These are phyloP conservation scores for Pipistrellus kuhlii DNA, from an alignment of 2,797 vertebrate genomes.

Conservation along the genomic window DNA sequence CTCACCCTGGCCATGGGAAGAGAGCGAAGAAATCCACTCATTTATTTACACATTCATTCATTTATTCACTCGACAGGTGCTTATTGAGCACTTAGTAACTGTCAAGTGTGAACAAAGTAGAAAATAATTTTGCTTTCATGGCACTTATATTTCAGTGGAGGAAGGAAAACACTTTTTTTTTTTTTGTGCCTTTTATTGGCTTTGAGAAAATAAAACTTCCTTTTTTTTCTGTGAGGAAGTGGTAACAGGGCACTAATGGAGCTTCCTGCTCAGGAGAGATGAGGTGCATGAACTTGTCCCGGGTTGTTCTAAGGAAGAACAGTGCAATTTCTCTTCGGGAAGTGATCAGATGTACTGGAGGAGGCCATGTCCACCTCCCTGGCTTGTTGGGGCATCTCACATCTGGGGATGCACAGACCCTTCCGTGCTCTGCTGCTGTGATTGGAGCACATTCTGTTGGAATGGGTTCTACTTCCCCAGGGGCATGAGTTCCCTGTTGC, in stretches of 20 bases:
- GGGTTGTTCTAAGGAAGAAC: no score
- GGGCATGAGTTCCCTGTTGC: rapidly evolving
- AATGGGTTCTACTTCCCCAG: background rate
- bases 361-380: rapidly evolving
- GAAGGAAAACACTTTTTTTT: background rate
- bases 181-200: background rate
- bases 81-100: background rate
- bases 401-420: rapidly evolving
- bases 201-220: background rate
- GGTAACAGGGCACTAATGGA: background rate
- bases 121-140: background rate
- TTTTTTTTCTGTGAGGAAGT: background rate
- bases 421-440: background rate
- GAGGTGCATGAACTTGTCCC: rapidly evolving
- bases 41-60: background rate
- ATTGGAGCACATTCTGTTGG: rapidly evolving
- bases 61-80: background rate
- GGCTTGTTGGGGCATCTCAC: background rate
- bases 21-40: background rate
- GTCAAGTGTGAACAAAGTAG: background rate
- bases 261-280: background rate
- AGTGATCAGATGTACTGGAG: background rate
- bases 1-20: background rate
- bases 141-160: background rate
- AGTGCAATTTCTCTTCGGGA: background rate